Base-by-base conservation (phyloP, 2,797 vertebrate genomes). In the Notolepis coatsorum region DNA sequence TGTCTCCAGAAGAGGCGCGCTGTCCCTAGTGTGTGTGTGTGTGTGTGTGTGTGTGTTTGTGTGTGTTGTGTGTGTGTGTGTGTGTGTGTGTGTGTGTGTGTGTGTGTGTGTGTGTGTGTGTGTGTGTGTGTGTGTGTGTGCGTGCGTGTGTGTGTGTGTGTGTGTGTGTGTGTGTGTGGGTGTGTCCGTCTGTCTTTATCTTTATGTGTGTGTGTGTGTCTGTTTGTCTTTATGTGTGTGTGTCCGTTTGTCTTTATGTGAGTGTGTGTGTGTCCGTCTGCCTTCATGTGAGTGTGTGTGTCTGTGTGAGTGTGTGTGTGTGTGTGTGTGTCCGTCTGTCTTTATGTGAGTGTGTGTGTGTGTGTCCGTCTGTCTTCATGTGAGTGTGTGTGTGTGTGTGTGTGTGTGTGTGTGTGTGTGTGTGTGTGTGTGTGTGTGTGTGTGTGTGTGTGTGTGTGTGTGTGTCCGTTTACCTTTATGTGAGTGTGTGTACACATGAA, bases 1-100 rank as follows among this genome's bases (percentile, higher is more conserved):
- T 75, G 51, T 75, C 74, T 73, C 67, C 39, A 38, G 73, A 65
- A 61, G 4, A 77, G 49, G 48, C 33, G 38, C 42, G 1, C 15
- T 27, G 50, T 61, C 54, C 37, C 59, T 48, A 31, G 21, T 10
- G 37, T 25, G 23, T 42, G 25, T 48, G 46, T 28, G 46, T 48
- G 46, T 28, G 1, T 41, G 35, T 24, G 31, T 12, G 4, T 52
- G 61, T 45, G 56, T 37, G 61, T 5, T 15, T 35, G 54, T 61
- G 31, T 41, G 18, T 15, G 33, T 27, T 2, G n/a, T 9, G n/a
- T 10, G 25, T 17, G 61, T 45, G 56, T 37, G 61, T 5, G 18
- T 35, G 54, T 61, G 31, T 41, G 18, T 15, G 33, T 27, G n/a
- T 2, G n/a, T 9, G n/a, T 10, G 25, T 17, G 46, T 18, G n/a